phyloP scores from a whole-genome alignment of 2,888 invertebrate species.

The Oligia fasciuncula region DNA sequence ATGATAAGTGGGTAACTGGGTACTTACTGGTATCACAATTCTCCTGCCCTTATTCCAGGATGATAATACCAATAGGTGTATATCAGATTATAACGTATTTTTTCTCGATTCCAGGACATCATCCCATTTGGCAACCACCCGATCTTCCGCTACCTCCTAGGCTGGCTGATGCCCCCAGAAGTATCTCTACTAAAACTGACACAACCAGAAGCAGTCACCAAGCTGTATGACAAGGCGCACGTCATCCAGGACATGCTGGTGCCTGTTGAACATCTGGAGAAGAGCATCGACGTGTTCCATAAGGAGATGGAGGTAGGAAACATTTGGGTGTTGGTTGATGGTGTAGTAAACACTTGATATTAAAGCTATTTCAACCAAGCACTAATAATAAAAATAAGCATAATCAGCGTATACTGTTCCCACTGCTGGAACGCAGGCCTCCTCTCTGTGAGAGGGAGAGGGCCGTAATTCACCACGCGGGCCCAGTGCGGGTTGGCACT shows the following conservation, averaged over 20 bases:
- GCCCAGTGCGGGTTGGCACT: no score
- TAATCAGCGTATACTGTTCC: no score
- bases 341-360: no score
- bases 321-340: no score
- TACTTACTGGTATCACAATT: background rate
- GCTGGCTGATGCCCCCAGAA: constrained; percentile 96
- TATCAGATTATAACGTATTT: background rate
- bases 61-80: no score
- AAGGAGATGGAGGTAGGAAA: constrained; percentile 90
- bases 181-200: constrained; percentile 94
- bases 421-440: no score
- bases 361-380: no score
- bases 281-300: constrained; percentile 92
- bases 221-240: constrained; percentile 94
- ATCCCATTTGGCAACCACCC: constrained; percentile 95
- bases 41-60: no score
- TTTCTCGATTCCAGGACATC: constrained; percentile 90
- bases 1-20: background rate
- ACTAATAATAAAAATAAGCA: no score
- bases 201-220: constrained; percentile 92
- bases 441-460: no score
- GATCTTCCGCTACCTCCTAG: constrained; percentile 93
- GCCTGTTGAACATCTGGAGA: constrained; percentile 91
- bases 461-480: no score
- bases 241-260: constrained; percentile 95